A percentile compares a stretch with the other conserved stretches of the same genome.
phyloP scores from a whole-genome alignment of 2,113 vertebrate genomes.

The Papio anubis region DNA sequence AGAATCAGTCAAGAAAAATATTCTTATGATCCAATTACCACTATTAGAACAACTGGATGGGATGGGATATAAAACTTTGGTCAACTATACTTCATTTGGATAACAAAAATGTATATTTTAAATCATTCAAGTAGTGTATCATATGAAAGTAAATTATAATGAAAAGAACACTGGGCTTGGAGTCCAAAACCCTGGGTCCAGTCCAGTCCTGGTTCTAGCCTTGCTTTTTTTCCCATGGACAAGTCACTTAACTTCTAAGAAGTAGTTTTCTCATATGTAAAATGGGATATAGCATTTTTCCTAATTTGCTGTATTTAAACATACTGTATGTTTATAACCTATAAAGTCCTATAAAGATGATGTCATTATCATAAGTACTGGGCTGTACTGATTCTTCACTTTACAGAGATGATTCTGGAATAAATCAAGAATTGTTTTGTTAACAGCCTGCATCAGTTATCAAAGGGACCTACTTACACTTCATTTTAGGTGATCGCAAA shows the following conservation, averaged over 20 bases:
- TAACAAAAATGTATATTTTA: constrained; percentile 20
- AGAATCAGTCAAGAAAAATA: constrained; percentile 35
- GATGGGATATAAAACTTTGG: not conserved
- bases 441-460: not conserved
- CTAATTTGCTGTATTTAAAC: not conserved
- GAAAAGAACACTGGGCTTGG: not conserved
- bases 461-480: constrained; percentile 6
- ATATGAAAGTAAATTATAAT: not conserved
- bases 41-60: not conserved
- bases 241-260: constrained; percentile 7
- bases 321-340: not conserved
- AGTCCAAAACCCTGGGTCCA: not conserved
- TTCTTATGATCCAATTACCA: not conserved
- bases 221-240: not conserved
- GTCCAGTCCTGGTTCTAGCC: not conserved
- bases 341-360: not conserved
- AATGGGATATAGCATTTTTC: not conserved
- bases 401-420: not conserved
- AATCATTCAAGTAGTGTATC: constrained; percentile 44
- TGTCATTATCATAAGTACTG: not conserved
- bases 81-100: not conserved
- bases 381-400: not conserved
- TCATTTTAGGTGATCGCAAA: constrained; percentile 27
- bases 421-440: not conserved
- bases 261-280: not conserved